These are phyloP conservation scores for Ciconia maguari DNA, from an alignment of 2,113 vertebrate genomes.

Conservation along the genomic window DNA sequence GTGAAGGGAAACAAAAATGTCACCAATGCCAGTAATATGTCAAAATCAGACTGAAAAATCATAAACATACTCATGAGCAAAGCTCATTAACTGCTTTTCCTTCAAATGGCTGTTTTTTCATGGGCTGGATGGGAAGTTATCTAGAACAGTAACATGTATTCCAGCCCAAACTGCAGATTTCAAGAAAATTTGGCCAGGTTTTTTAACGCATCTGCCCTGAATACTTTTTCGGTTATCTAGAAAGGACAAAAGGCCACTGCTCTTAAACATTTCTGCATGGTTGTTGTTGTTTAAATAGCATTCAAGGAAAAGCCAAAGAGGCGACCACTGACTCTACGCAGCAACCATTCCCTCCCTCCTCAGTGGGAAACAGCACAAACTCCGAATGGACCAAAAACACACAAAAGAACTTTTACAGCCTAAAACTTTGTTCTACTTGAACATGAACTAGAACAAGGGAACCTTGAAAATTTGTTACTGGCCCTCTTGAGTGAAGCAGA, in stretches of 20 bases:
- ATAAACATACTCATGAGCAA: background rate
- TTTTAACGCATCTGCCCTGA: background rate
- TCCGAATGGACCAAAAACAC: background rate
- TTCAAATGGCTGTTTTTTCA: background rate
- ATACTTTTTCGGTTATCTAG: background rate
- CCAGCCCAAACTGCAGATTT: background rate
- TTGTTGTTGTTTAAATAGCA: background rate
- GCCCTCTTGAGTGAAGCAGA: background rate
- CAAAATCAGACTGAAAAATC: constrained; percentile 15
- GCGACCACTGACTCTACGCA: background rate
- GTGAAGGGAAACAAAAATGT: background rate
- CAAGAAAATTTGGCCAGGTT: background rate
- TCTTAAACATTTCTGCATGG: background rate
- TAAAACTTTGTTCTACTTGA: background rate
- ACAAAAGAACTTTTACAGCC: background rate
- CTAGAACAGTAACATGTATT: background rate
- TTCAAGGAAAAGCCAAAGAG: background rate
- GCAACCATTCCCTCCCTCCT: background rate
- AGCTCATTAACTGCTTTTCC: background rate
- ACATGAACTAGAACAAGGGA: background rate
- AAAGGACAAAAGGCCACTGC: background rate
- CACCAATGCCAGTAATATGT: background rate
- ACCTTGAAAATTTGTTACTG: background rate
- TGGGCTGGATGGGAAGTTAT: background rate
- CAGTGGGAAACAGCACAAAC: background rate